phyloP scores from a whole-genome alignment of 2,113 vertebrate genomes.

The Blennius ocellaris region DNA sequence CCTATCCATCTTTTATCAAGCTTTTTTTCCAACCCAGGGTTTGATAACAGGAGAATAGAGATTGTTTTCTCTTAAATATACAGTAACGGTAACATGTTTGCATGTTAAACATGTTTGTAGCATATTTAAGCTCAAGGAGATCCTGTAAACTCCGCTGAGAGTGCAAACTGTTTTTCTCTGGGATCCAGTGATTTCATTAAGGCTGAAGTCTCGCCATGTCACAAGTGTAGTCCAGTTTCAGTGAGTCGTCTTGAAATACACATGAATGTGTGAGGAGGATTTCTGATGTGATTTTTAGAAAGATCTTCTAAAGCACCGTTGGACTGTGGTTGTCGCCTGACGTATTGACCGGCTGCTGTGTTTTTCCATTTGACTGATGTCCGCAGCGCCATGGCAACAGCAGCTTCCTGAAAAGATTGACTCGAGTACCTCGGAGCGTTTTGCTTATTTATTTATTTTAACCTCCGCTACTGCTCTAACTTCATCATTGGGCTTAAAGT shows the following conservation, averaged over 20 bases:
- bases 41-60: no score
- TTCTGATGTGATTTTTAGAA: not conserved
- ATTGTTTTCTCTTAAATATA: no score
- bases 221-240: no score
- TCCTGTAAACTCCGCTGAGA: no score
- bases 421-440: not conserved
- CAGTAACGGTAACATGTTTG: no score
- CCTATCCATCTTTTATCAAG: no score
- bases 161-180: no score
- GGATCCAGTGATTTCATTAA: no score
- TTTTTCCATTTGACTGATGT: conserved; percentile 23
- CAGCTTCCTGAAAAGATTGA: conserved; percentile 8
- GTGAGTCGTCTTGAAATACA: not conserved
- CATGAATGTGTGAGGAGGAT: not conserved
- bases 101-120: no score
- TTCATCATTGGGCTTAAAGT: conserved; percentile 33
- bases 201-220: no score
- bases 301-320: conserved; percentile 1
- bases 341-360: conserved; percentile 26
- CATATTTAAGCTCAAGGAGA: no score
- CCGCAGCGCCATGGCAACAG: conserved; percentile 42
- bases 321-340: not conserved
- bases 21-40: no score
- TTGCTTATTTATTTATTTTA: not conserved
- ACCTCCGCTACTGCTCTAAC: conserved; percentile 17